These are phyloP conservation scores for Trachelus troglodyta DNA, from an alignment of 2,888 invertebrate genomes.

Conservation along the genomic window DNA sequence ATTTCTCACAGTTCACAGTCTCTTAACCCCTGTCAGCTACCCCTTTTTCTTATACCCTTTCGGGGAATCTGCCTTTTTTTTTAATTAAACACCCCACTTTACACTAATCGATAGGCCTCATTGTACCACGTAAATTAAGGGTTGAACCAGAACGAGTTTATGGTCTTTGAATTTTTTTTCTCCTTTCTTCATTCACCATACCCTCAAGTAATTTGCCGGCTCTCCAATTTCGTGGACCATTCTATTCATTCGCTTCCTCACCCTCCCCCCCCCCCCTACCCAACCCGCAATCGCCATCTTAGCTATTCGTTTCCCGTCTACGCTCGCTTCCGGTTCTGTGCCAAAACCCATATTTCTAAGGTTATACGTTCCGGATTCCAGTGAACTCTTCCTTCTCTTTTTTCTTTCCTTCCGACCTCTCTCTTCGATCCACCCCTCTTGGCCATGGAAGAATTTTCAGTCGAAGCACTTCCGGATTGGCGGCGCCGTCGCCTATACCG, in stretches of 20 bases:
- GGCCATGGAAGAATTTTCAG: background rate
- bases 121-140: background rate
- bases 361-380: background rate
- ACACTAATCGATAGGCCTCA: background rate
- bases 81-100: constrained; percentile 1
- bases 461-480: background rate
- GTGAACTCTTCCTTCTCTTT: background rate
- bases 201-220: background rate
- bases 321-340: background rate
- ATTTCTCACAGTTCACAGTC: background rate
- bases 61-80: background rate
- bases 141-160: background rate
- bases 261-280: no score
- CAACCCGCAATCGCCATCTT: background rate
- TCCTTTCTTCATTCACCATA: background rate
- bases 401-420: background rate
- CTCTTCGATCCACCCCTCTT: background rate
- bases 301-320: background rate
- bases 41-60: background rate
- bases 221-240: background rate
- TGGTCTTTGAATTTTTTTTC: background rate
- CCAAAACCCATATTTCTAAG: background rate
- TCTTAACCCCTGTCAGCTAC: background rate
- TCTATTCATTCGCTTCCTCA: background rate
- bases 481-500: background rate